Base-by-base conservation (phyloP, 2,797 vertebrate genomes). In the Danio choprae region DNA sequence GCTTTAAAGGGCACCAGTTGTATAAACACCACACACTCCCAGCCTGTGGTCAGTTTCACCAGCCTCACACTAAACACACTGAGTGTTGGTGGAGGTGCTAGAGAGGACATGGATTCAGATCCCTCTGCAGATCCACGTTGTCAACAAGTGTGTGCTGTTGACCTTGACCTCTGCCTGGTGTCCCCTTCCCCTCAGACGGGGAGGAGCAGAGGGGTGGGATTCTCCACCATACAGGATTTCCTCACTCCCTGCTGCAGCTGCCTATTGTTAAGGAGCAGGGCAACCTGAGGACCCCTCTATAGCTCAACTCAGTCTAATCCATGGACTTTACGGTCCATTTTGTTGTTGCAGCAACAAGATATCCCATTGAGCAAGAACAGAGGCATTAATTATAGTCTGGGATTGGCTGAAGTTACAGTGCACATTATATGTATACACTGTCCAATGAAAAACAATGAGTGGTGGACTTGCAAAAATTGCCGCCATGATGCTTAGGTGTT, bases 201-300 rank as follows among this genome's bases (percentile, higher is more conserved):
- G 84, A 80, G 74, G 78, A 60, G 55, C 22, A 43, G 79, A 69
- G 55, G 70, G 91, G 90, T 78, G 90, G 91, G 91, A 92, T 92
- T 91, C 87, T 79, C 88, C 90, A 90, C 89, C 89, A 91, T 93
- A 92, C 94, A 95, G 94, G 94, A 95, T 94, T 91, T 95, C 94
- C 94, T 90, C 86, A 90, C 90, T 87, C 91, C 87, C 88, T 88
- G 91, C 87, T 87, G 81, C 81, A 84, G 86, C 86, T 90, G 90
- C 89, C 92, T 91, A 94, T 95, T 94, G 93, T 94, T 94, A 92
- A 87, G 78, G 84, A 85, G 84, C 91, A 82, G 71, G 80, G 80
- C 79, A 84, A 84, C 87, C 84, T 65, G 79, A 87, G 89, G 77
- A 86, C 89, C 86, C 85, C 84, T 83, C 80, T 77, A 85, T 79